Evolutionary conservation across 2,113 vertebrate genomes (phyloP).

Genomic region (Zeus faber): DNA sequence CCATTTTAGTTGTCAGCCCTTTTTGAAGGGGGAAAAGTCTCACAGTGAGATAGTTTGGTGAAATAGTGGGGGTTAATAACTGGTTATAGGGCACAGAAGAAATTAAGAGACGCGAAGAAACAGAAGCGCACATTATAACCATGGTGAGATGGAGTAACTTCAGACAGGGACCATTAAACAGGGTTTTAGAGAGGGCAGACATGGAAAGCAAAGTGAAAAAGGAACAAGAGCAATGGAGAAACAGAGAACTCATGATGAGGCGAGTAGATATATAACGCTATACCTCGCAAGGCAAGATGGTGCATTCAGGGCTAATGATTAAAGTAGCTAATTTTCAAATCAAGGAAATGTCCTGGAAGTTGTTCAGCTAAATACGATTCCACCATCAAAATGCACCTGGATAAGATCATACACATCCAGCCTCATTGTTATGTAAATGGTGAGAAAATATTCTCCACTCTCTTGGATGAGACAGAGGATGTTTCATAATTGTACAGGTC

Average conservation of each 20-base stretch:
- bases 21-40: conserved; percentile 10
- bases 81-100: conserved; percentile 8
- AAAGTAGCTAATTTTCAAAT: conserved; percentile 15
- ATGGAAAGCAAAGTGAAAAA: conserved; percentile 1
- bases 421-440: neutral
- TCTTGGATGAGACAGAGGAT: no score
- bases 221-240: conserved; percentile 8
- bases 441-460: neutral
- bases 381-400: conserved; percentile 1
- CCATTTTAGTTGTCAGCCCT: conserved; percentile 4
- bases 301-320: conserved; percentile 11
- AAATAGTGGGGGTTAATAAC: conserved; percentile 1
- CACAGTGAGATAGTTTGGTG: neutral
- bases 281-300: conserved; percentile 8
- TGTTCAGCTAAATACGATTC: conserved; percentile 10
- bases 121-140: neutral
- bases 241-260: conserved; percentile 7
- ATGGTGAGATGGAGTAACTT: conserved; percentile 9
- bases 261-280: conserved; percentile 9
- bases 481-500: no score
- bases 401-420: conserved; percentile 3
- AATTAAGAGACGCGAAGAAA: conserved; percentile 8
- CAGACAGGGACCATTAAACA: neutral
- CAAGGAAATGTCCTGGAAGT: conserved; percentile 17
- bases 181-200: conserved; percentile 12